Conservation (phyloP, 2,888 invertebrate genomes). For the Troides oblongomaculatus region DNA sequence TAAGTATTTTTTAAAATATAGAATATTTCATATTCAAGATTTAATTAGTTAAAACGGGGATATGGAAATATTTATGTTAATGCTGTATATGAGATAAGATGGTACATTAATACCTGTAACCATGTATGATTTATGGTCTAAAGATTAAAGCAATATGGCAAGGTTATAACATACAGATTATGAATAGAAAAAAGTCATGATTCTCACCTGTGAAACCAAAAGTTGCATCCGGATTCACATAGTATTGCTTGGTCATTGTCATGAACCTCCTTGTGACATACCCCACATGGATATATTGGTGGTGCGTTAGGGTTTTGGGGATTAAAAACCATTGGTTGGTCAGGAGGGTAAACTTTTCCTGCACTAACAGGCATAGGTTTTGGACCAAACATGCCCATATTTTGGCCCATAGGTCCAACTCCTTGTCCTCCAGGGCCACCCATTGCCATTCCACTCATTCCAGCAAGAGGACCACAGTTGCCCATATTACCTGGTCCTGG, state of each 20-base stretch:
- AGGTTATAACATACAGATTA: background rate
- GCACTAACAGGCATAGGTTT: constrained; percentile 96
- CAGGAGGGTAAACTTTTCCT: constrained; percentile 95
- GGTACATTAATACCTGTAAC: no score
- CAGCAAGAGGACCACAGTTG: constrained; percentile 72
- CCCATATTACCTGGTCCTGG: constrained; percentile 75
- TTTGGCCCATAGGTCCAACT: constrained; percentile 80
- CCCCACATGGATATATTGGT: constrained; percentile 98
- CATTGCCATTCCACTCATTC: constrained; percentile 78
- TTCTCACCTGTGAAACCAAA: constrained; percentile 96
- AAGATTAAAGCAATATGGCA: no score
- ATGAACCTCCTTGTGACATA: constrained; percentile 98
- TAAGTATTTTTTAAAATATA: no score
- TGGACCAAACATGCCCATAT: constrained; percentile 85
- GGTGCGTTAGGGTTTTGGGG: constrained; percentile 99
- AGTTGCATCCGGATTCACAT: constrained; percentile 99
- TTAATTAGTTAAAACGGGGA: no score
- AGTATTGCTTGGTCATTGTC: constrained; percentile 99
- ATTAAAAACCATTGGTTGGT: constrained; percentile 98
- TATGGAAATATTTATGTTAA: no score
- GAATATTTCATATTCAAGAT: no score
- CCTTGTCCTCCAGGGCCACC: constrained; percentile 76
- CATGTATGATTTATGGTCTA: no score
- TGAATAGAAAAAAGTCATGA: background rate
- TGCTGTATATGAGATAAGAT: no score